Evolutionary conservation across 1,140 invertebrate genomes (phyloP).

Genomic region (Pogonognathellus flavescens): DNA sequence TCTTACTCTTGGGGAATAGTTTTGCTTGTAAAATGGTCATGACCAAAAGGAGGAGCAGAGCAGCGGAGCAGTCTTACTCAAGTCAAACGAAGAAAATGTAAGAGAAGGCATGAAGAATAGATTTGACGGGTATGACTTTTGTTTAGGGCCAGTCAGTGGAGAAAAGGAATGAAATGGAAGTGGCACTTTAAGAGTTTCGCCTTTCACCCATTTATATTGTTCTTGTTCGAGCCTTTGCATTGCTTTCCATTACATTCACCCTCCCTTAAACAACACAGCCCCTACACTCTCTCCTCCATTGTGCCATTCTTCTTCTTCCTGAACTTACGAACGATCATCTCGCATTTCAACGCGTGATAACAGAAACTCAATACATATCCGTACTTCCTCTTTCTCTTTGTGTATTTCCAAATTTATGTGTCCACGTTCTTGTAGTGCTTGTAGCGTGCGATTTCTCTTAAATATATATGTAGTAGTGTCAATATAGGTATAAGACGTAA

Average conservation of each 20-base stretch:
- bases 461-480: background rate
- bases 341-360: constrained; percentile 24
- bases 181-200: constrained; percentile 26
- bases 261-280: too few species aligned
- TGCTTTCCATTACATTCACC: background rate
- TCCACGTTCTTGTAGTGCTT: too few species aligned
- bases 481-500: background rate
- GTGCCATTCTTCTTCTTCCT: background rate
- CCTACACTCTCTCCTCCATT: background rate
- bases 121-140: constrained; percentile 30
- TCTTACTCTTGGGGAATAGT: too few species aligned
- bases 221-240: background rate
- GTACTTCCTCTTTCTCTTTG: too few species aligned
- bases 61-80: background rate
- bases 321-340: constrained; percentile 13
- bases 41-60: background rate
- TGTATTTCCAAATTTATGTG: too few species aligned
- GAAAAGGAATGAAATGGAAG: constrained; percentile 9
- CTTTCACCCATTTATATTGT: constrained; percentile 28
- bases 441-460: background rate
- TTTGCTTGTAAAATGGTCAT: background rate
- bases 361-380: constrained; percentile 15
- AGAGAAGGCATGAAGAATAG: background rate
- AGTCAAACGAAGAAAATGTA: background rate
- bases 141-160: constrained; percentile 4